phyloP scores from a whole-genome alignment of 2,113 vertebrate species.

The Microcebus murinus region DNA sequence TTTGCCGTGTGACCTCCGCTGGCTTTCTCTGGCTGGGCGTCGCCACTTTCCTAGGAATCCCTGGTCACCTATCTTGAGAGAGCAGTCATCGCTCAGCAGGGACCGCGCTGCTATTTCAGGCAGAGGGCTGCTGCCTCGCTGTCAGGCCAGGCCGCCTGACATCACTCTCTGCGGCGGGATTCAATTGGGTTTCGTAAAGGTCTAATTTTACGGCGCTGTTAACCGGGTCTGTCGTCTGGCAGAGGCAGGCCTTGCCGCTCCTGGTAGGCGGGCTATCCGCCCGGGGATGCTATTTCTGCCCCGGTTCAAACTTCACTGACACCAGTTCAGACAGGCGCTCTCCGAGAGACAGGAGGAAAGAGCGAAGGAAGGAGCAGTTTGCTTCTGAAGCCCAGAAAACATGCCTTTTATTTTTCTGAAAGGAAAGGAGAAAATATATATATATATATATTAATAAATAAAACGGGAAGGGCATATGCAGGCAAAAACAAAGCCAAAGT shows the following conservation, averaged over 20 bases:
- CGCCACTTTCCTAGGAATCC: conserved; percentile 75
- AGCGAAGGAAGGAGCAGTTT: conserved; percentile 67
- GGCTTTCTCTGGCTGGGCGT: conserved; percentile 12
- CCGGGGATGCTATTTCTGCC: conserved; percentile 81
- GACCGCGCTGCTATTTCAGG: conserved; percentile 83
- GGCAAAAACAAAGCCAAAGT: conserved; percentile 49
- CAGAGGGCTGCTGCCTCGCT: conserved; percentile 79
- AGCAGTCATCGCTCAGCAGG: conserved; percentile 76
- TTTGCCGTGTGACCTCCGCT: conserved; percentile 54
- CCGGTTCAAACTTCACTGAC: conserved; percentile 78
- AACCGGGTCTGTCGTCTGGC: conserved; percentile 84
- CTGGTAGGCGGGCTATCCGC: conserved; percentile 80
- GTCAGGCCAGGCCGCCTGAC: conserved; percentile 85
- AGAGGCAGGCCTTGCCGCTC: conserved; percentile 81
- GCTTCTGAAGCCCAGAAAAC: conserved; percentile 61
- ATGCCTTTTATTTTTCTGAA: conserved; percentile 63
- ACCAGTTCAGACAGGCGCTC: conserved; percentile 78
- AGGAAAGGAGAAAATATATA: neutral
- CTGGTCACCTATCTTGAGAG: conserved; percentile 76
- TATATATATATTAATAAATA: neutral
- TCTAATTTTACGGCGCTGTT: conserved; percentile 88
- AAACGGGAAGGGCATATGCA: neutral
- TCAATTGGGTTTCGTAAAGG: conserved; percentile 86
- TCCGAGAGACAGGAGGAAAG: conserved; percentile 69
- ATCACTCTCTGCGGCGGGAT: conserved; percentile 86